These are phyloP conservation scores for Dendrolimus kikuchii DNA, from an alignment of 1,140 invertebrate species.

Conservation along the genomic window DNA sequence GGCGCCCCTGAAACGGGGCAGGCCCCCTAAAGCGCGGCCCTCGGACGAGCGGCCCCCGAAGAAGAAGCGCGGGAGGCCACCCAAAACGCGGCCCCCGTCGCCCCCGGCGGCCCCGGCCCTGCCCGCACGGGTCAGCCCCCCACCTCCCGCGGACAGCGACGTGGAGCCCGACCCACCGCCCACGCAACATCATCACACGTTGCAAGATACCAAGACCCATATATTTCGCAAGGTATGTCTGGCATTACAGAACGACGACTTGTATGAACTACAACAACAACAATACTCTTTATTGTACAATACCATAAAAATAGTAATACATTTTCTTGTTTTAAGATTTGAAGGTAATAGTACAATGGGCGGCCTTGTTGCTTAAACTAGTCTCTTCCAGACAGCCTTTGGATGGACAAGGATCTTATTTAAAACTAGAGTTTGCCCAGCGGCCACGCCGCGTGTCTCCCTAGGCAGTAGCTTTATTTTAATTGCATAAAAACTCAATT, in stretches of 20 bases:
- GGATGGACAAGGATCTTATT: no score
- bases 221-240: slow-evolving; percentile 50
- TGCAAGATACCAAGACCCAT: slow-evolving; percentile 51
- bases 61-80: slow-evolving; percentile 48
- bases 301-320: no score
- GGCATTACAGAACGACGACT: background rate
- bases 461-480: no score
- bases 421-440: no score
- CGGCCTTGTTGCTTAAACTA: no score
- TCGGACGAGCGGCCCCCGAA: slow-evolving; percentile 41
- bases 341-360: no score
- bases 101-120: slow-evolving; percentile 34
- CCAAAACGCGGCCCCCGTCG: slow-evolving; percentile 29
- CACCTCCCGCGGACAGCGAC: slow-evolving; percentile 27
- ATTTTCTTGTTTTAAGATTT: no score
- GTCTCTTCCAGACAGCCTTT: no score
- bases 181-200: slow-evolving; percentile 20
- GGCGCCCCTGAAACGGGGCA: slow-evolving; percentile 38
- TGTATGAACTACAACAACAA: no score
- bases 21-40: slow-evolving; percentile 40
- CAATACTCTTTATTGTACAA: no score
- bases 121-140: slow-evolving; percentile 11
- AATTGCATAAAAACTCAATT: no score
- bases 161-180: slow-evolving; percentile 31
- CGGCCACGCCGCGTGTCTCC: no score